Base-by-base conservation (phyloP, 2,888 invertebrate species). In the Serrognathus titanus region DNA sequence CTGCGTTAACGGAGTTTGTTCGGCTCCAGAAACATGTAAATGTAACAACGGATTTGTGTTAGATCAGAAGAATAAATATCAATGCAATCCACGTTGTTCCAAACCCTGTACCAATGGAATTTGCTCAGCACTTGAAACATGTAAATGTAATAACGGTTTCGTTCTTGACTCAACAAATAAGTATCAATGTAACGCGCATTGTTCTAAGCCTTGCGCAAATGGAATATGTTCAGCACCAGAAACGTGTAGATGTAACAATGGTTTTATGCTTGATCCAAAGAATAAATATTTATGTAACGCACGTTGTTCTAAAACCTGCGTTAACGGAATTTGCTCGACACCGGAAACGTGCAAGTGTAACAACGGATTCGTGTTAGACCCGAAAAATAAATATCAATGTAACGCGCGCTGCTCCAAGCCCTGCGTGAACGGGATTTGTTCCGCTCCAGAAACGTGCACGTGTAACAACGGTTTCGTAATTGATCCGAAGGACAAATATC, bases 161-260 rank as follows among this genome's bases (percentile, higher is more conserved):
- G 47, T 59, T 1, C 48, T 61, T 3, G 71, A 71, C 53, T 63
- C 64, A 1, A 67, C 67, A 0, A 53, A 59, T 11, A 72, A 70
- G 11, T 36, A 59, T 1, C 37, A 52, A 0, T 61, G 68, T 5
- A 67, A 69, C 16, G 67, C 69, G 7, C 57, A 51, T 10, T 71
- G 63, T 53, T 71, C 71, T 11, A 65, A 53, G 1, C 50, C 59
- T 0, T 82, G 82, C 62, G 48, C 52, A 0, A 64, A 72, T 39
- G 75, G 75, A 0, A 67, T 60, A 0, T 81, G 80, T 59, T 55
- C 68, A 0, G 65, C 63, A 0, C 72, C 74, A 0, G 63, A 71
- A n/a, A 48, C 55, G 0, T 79, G 79, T 62, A 31, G 49, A 8
- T 79, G 82, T 58, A 45, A 58, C 40, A n/a, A 47, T 9, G 59